Percentiles rank a stretch among this genome's conserved stretches.
These are phyloP conservation scores for Mustela lutreola DNA, from an alignment of 2,113 vertebrate species.

Conservation along the genomic window DNA sequence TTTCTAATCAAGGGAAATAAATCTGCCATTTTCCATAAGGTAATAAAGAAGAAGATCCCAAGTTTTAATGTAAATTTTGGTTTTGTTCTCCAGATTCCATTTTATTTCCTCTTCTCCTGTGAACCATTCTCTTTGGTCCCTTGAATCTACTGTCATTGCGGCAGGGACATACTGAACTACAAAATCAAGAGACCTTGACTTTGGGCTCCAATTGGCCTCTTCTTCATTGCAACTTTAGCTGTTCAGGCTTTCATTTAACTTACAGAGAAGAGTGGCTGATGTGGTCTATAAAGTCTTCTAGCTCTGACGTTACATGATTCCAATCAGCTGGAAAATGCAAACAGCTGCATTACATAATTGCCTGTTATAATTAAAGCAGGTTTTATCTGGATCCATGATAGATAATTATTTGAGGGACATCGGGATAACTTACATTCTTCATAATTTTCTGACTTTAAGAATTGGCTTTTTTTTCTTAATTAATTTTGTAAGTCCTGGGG, in stretches of 20 bases:
- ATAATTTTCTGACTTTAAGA: slow-evolving; percentile 56
- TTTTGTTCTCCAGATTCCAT: background rate
- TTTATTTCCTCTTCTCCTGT: background rate
- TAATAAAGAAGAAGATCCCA: background rate
- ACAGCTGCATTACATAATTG: slow-evolving; percentile 11
- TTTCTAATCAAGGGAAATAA: background rate
- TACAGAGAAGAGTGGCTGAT: background rate
- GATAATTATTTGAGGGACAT: slow-evolving; percentile 54
- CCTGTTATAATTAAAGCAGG: slow-evolving; percentile 46
- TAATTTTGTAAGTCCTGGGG: slow-evolving; percentile 36
- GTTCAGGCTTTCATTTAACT: background rate
- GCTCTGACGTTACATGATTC: slow-evolving; percentile 43
- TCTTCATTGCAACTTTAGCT: background rate
- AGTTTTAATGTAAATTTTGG: background rate
- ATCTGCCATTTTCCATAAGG: background rate
- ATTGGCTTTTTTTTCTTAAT: slow-evolving; percentile 25
- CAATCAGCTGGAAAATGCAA: slow-evolving; percentile 24
- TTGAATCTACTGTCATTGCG: background rate
- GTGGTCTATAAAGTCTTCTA: background rate
- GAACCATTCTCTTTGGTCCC: background rate
- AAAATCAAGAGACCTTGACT: background rate
- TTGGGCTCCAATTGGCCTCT: background rate
- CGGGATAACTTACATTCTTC: slow-evolving; percentile 54
- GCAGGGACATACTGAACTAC: background rate
- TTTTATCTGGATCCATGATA: slow-evolving; percentile 42